Percentiles rank a stretch among this genome's conserved stretches.
Conservation (phyloP, 2,113 vertebrate species). For the Pelmatolapia mariae region DNA sequence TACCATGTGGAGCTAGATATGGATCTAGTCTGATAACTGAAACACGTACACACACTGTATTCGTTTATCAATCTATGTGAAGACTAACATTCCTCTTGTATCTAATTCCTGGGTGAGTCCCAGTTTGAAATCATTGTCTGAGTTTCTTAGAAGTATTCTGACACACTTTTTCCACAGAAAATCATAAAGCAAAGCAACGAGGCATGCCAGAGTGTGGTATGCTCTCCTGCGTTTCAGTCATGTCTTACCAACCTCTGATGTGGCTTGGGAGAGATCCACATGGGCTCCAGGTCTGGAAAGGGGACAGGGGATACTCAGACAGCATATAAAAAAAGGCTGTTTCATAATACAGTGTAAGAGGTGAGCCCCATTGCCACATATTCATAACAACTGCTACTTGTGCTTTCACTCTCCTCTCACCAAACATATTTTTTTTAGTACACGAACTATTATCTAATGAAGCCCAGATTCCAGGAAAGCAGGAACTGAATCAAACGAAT, state of each 20-base stretch:
- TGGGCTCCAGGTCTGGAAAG: conserved; percentile 14
- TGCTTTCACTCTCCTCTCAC: background rate
- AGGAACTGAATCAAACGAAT: conserved; percentile 51
- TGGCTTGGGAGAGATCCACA: conserved; percentile 3
- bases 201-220: background rate
- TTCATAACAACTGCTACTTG: background rate
- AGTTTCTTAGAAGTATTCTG: conserved; percentile 15
- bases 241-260: background rate
- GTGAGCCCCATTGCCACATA: background rate
- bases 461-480: conserved; percentile 55
- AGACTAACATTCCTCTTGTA: background rate
- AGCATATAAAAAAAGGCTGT: background rate
- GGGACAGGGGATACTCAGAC: conserved; percentile 2
- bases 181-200: background rate
- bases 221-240: conserved; percentile 11
- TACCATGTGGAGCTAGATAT: background rate
- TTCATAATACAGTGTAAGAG: background rate
- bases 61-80: background rate
- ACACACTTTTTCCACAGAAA: conserved; percentile 31
- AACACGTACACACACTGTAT: background rate
- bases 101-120: conserved; percentile 6
- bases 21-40: background rate
- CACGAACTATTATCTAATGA: conserved; percentile 61
- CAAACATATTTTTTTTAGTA: conserved; percentile 42
- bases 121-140: conserved; percentile 12